Conservation (phyloP, 2,888 invertebrate genomes). For the Hyposoter dolosus region DNA sequence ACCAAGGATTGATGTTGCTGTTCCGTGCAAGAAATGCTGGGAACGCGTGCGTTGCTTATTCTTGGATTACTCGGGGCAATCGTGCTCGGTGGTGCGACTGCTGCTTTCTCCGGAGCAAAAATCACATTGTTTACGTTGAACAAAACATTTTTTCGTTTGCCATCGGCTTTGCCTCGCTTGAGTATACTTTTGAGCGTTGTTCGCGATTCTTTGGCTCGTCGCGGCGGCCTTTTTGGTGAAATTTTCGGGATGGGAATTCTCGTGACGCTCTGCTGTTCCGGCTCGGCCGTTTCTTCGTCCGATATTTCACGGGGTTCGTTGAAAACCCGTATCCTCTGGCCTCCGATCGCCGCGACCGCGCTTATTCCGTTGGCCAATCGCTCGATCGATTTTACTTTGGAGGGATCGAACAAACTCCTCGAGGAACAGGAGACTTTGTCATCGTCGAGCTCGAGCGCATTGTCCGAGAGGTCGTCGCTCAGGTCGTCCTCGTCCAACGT, state of each 20-base stretch:
- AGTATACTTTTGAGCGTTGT: slow-evolving; percentile 80
- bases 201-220: slow-evolving; percentile 85
- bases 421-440: slow-evolving; percentile 63
- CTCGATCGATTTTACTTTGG: slow-evolving; percentile 83
- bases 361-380: slow-evolving; percentile 79
- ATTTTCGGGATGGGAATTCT: slow-evolving; percentile 83
- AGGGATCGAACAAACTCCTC: slow-evolving; percentile 79
- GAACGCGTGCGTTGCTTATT: slow-evolving; percentile 67
- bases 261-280: slow-evolving; percentile 69
- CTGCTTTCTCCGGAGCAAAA: slow-evolving; percentile 81
- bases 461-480: slow-evolving; percentile 84
- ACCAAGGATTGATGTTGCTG: neutral
- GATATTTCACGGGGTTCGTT: slow-evolving; percentile 85
- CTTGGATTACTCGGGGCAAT: slow-evolving; percentile 63
- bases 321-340: slow-evolving; percentile 89
- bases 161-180: slow-evolving; percentile 76
- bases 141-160: slow-evolving; percentile 80
- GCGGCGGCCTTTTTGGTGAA: slow-evolving; percentile 88
- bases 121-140: slow-evolving; percentile 83
- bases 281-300: slow-evolving; percentile 72
- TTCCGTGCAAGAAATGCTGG: neutral
- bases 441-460: slow-evolving; percentile 73
- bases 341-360: slow-evolving; percentile 87
- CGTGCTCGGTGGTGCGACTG: slow-evolving; percentile 67
- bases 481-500: slow-evolving; percentile 80